These are phyloP conservation scores for Alethe castanea DNA, from an alignment of 2,113 vertebrate genomes.

Conservation along the genomic window DNA sequence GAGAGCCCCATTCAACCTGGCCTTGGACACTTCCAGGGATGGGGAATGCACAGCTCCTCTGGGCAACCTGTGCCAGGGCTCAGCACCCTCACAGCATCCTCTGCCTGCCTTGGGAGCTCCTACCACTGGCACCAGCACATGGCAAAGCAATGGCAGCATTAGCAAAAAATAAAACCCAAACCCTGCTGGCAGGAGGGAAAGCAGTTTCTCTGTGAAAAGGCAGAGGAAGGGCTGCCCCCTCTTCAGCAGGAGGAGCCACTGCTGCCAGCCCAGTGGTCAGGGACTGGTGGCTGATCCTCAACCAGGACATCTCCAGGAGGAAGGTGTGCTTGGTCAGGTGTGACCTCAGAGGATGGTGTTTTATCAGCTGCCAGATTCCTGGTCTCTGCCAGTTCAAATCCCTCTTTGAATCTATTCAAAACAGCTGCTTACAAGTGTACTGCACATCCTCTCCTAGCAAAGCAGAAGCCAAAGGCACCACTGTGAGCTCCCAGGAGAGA, in stretches of 20 bases:
- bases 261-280: background rate
- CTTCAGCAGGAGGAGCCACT: background rate
- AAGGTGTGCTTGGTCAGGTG: background rate
- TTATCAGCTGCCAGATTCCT: background rate
- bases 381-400: background rate
- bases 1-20: background rate
- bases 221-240: background rate
- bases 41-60: background rate
- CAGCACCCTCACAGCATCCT: background rate
- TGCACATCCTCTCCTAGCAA: background rate
- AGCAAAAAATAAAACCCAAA: no score
- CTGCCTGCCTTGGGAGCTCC: background rate
- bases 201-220: accelerated
- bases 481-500: background rate
- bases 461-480: background rate
- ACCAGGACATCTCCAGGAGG: background rate
- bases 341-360: background rate
- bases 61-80: background rate
- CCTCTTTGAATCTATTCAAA: background rate
- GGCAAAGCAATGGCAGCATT: background rate
- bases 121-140: background rate
- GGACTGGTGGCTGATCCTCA: background rate
- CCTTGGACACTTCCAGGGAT: background rate
- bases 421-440: background rate
- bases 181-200: background rate